Evolutionary conservation across 2,888 invertebrate genomes (phyloP).

Genomic region (Noctua comes): DNA sequence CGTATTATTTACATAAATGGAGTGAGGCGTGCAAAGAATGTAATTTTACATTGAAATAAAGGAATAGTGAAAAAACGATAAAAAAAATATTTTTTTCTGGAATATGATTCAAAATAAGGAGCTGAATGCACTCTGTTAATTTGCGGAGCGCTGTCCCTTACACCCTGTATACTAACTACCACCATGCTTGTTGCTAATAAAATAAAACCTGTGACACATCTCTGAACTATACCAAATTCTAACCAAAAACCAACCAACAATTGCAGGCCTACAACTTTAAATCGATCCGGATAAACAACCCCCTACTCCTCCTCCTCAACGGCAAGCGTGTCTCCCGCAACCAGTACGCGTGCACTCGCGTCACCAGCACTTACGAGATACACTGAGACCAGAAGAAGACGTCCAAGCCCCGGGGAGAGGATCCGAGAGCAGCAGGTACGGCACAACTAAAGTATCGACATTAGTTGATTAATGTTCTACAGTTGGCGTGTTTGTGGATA

Average conservation of each 20-base stretch:
- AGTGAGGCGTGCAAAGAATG: no score
- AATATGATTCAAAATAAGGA: no score
- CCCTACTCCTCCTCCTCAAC: conserved; percentile 93
- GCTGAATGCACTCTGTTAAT: no score
- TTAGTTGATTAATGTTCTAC: neutral
- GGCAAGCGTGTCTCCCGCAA: conserved; percentile 93
- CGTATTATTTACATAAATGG: no score
- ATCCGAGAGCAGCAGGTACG: conserved; percentile 27
- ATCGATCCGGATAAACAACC: conserved; percentile 95
- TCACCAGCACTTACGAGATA: conserved; percentile 92
- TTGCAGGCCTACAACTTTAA: conserved; percentile 93
- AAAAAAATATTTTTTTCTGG: no score
- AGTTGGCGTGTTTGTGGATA: conserved; percentile 4
- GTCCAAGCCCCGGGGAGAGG: conserved; percentile 20
- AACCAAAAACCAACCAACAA: neutral
- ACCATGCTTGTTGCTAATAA: neutral
- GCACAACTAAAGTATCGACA: conserved; percentile 23
- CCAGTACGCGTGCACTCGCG: conserved; percentile 92
- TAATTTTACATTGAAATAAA: no score
- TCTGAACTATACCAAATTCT: neutral
- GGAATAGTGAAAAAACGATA: no score
- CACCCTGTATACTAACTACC: neutral
- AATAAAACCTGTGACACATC: neutral
- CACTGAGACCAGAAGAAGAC: conserved; percentile 72
- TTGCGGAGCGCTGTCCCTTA: no score